Percentiles rank a stretch among this genome's conserved stretches.
Evolutionary conservation across 1,140 invertebrate species (phyloP).

Genomic region (Amyelois transitella): DNA sequence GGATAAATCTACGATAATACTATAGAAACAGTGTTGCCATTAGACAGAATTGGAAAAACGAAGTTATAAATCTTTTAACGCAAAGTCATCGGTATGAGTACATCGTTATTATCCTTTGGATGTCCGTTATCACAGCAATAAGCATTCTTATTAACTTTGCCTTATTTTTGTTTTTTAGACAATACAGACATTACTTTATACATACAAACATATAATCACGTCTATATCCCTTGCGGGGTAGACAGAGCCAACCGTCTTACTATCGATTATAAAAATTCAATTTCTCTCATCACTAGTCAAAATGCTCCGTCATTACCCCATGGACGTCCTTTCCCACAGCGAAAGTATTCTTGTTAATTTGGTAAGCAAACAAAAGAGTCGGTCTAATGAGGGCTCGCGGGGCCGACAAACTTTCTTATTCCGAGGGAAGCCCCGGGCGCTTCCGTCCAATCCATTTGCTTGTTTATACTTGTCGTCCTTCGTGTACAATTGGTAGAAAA

Average conservation of each 20-base stretch:
- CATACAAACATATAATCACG: no score
- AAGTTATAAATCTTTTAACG: no score
- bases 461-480: conserved; percentile 54
- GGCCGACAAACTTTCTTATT: conserved; percentile 67
- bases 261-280: neutral
- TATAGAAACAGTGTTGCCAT: no score
- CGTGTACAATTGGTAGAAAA: neutral
- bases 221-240: no score
- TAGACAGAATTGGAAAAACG: no score
- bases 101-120: no score
- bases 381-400: conserved; percentile 66
- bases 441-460: conserved; percentile 66
- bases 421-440: conserved; percentile 39
- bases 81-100: no score
- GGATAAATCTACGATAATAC: no score
- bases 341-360: conserved; percentile 61
- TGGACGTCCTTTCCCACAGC: conserved; percentile 35
- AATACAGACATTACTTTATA: neutral
- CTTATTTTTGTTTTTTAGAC: neutral
- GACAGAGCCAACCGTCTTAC: no score
- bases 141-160: no score
- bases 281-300: neutral
- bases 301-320: conserved; percentile 50
- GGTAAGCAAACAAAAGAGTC: conserved; percentile 64
- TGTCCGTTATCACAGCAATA: no score